Base-by-base conservation (phyloP, 2,113 vertebrate genomes). In the Madoqua kirkii region DNA sequence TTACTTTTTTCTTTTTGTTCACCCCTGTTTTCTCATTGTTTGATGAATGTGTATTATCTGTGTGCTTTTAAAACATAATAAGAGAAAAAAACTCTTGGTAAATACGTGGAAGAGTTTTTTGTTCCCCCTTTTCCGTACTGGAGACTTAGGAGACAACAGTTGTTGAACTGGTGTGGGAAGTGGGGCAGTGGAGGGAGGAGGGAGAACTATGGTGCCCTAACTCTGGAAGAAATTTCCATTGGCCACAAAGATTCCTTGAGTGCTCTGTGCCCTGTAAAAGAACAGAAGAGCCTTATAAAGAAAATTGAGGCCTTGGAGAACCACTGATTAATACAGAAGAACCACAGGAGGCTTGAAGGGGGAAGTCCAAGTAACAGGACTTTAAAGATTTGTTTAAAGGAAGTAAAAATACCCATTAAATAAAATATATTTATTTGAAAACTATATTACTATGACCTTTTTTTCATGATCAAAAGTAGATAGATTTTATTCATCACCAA, bases 381-480 rank as follows among this genome's bases (percentile, higher is more conserved):
- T 96, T 95, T 57, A 92, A 85, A 91, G 86, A 89, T 87, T 64
- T 84, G 36, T 79, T 96, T 91, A 89, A 91, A 94, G 55, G 57
- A 89, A 48, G 33, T 95, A 89, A 96, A 92, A 50, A 40, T 45
- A 82, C 27, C 16, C 23, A 57, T 91, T 89, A 96, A 79, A 85
- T 45, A 96, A 89, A 95, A 86, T 59, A 93, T 62, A 87, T 89
- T 78, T 25, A 91, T 97, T 92, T 92, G 87, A 60, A 97, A 98
- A 95, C n/a, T 50, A n/a, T 84, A 76, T 89, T 48, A 74, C 57
- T 76, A 55, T 31, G 83, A 87, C 55, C 60, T 91, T 86, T 93
- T 29, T 43, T 84, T 55, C 8, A 83, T 71, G 91, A 96, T 96
- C 93, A 97, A 97, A 97, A 94, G 88, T 93, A 92, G 50, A 88